Evolutionary conservation across 2,888 invertebrate genomes (phyloP), one percentile per base, ranked within the genome.

Genomic region (Sthenelais limicola): DNA sequence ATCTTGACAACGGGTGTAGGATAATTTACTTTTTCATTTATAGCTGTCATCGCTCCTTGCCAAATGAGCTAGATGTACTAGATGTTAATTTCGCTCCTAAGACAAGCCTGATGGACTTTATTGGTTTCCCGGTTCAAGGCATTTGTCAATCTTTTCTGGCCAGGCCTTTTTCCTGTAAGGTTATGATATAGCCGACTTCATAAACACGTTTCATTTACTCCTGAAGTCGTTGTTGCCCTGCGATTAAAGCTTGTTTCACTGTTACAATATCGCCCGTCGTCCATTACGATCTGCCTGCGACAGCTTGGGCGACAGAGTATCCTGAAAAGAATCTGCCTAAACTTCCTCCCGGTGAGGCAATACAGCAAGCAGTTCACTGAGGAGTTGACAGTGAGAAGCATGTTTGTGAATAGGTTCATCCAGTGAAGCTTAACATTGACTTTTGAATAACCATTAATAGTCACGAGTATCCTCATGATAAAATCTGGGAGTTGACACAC

Each of bases 311-410:
- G 38, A 35, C 71, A 71, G n/a, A 71, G 38, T 1, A 71, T 21
- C 1, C 71, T 26, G 43, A 48, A 56, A 48, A 74, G 35, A 33
- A 74, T 71, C 26, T 56, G 30, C 21, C 74, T 62, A 62, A 74
- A 74, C 48, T 58, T 51, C 32, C 71, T 21, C 5, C 74, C 74
- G 32, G 70, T 70, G n/a, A 71, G 49, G 47, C 69, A 77, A 66
- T 79, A 79, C 52, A 79, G 73, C 28, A 79, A 67, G 56, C 76
- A 79, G 73, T 79, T 79, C 12, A 78, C 73, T 18, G 76, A 73
- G 3, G 79, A 79, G 67, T 79, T 79, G 26, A 79, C 26, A 0
- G 76, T 76, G 49, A 79, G 58, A 58, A 77, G 58, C 48, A 75
- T 43, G 71, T 79, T 79, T 49, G 73, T 72, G 32, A 77, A 32